Conservation (phyloP, 2,113 vertebrate genomes). For the Pedionomus torquatus region DNA sequence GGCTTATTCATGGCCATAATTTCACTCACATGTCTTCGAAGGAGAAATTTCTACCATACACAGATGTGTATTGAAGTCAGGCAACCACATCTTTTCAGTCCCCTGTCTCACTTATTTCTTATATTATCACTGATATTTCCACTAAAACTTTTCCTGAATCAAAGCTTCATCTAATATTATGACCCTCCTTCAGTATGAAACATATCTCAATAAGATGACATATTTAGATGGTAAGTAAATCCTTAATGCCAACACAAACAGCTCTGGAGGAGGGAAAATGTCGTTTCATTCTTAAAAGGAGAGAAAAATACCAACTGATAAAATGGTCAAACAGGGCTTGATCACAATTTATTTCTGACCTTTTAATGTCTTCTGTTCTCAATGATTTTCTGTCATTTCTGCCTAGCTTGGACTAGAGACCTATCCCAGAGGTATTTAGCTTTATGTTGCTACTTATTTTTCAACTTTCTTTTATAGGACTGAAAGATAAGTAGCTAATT, state of each 20-base stretch:
- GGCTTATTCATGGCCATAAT: background rate
- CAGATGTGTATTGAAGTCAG: background rate
- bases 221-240: conserved; percentile 48
- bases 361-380: conserved; percentile 76
- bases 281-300: conserved; percentile 49
- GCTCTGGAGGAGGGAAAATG: conserved; percentile 55
- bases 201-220: conserved; percentile 30
- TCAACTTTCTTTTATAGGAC: conserved; percentile 62
- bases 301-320: conserved; percentile 74
- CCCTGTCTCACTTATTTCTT: background rate
- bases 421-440: conserved; percentile 61
- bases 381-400: conserved; percentile 82
- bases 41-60: background rate
- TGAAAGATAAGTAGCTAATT: conserved; percentile 75
- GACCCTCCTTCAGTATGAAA: background rate
- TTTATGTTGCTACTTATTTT: conserved; percentile 73
- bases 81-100: background rate
- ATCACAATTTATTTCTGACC: conserved; percentile 83
- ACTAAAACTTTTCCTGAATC: background rate
- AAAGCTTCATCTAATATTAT: background rate
- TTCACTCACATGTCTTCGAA: background rate
- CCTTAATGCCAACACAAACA: conserved; percentile 50
- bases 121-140: background rate
- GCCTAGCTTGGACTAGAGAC: conserved; percentile 37
- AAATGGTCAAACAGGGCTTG: conserved; percentile 77